Base-by-base conservation (phyloP, 2,797 vertebrate genomes). In the Squalus acanthias region DNA sequence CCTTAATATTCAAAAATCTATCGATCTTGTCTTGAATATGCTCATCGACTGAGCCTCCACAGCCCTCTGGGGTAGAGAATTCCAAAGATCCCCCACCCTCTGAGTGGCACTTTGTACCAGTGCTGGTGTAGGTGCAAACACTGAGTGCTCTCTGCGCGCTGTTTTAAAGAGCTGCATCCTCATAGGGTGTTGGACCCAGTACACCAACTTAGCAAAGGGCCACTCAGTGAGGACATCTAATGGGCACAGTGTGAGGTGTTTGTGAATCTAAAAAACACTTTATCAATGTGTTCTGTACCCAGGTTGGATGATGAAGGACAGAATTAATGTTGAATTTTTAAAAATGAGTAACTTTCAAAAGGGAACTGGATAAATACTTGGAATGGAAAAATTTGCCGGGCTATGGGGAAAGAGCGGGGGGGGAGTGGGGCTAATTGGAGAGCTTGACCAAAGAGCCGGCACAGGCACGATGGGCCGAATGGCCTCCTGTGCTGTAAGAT, bases 151-250 rank as follows among this genome's bases (percentile, higher is more conserved):
- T 63, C n/a, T 0, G 6, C 60, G 6, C 60, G 60, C 65, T 70
- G 69, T 70, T 7, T 50, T 22, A 22, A 17, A 74, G 6, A 7
- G 26, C 29, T 74, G 3, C 24, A 74, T 4, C 72, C 72, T 33
- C 26, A 8, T 10, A 33, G 29, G n/a, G 33, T 76, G 8, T 76
- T 33, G 9, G 8, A 9, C 29, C 12, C 74, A n/a, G 9, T n/a
- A 1, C 2, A 70, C 69, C 69, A 70, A 74, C 0, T 0, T 7
- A 2, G 33, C 0, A 0, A n/a, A n/a, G 26, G 26, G 26, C 29
- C 26, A 67, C 15, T 26, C 26, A 72, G 26, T 33, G 13, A 4
- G 6, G 5, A 33, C 5, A 26, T 29, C 72, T 29, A 46, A 46
- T 85, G 20, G 0, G 17, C 39, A 50, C 82, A 46, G 15, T n/a